Base-by-base conservation (phyloP, 2,113 vertebrate genomes). In the Eublepharis macularius region DNA sequence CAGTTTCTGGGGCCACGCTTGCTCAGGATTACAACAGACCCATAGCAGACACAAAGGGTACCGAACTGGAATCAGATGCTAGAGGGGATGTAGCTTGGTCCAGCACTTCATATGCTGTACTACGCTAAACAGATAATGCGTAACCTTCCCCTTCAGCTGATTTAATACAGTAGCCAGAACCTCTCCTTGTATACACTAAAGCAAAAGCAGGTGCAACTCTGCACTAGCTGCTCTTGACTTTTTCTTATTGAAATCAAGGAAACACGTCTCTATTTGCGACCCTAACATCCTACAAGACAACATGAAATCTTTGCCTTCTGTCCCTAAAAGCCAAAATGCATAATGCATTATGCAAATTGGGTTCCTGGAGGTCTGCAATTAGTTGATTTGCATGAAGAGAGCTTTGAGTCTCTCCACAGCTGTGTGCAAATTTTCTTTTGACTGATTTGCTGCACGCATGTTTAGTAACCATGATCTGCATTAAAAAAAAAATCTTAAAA, bases 321-420 rank as follows among this genome's bases (percentile, higher is more conserved):
- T 0, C 80, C 74, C 73, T 14, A 51, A 68, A 43, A 80, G 34
- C 17, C n/a, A 54, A 43, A 43, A 70, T 17, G 24, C 2, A 88
- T 16, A 70, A 13, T 21, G 11, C 86, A 43, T 82, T 80, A 91
- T 91, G 92, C 72, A 76, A 17, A 39, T 5, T 17, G 51, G 24
- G 41, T 17, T 16, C 49, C 47, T 66, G 36, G 74, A 90, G 82
- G 41, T 12, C 41, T 0, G 16, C 68, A n/a, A 63, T 51, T 45
- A 89, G 73, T 11, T 29, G 4, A 0, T 12, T 49, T 74, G 88
- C 87, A 70, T 36, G 24, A 83, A 79, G 57, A 84, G 21, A 83
- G 68, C 72, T 83, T 17, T 51, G 80, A 75, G 36, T 32, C 72
- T 86, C 85, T 83, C 3, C 72, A 34, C 73, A 43, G 51, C 89